Conservation (phyloP, 2,797 vertebrate species). For the Morelia viridis region DNA sequence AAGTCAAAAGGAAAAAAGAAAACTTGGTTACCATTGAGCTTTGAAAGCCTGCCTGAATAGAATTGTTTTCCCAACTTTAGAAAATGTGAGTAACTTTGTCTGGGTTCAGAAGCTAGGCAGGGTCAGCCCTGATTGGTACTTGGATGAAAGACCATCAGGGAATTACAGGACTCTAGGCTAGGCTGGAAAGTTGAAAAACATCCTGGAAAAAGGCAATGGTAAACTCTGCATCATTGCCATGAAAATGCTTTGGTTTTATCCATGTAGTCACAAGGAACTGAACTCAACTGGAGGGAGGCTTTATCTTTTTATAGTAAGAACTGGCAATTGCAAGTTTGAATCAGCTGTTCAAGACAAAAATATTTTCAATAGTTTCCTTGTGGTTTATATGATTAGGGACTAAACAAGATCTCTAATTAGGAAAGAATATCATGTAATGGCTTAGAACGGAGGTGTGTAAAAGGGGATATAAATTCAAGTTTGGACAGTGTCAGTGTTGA, state of each 20-base stretch:
- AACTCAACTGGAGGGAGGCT: neutral
- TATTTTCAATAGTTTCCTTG: neutral
- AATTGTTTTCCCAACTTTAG: neutral
- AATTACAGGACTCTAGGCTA: neutral
- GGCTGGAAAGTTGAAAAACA: neutral
- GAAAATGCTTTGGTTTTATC: neutral
- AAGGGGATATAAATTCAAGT: neutral
- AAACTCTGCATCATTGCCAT: neutral
- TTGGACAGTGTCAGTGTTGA: neutral
- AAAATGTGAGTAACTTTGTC: neutral
- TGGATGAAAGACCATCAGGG: neutral
- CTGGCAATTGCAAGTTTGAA: neutral
- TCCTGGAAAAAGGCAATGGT: neutral
- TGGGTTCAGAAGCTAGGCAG: neutral
- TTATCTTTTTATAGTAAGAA: neutral
- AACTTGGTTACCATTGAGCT: neutral
- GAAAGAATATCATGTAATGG: neutral
- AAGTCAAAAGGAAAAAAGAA: neutral
- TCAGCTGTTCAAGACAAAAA: neutral
- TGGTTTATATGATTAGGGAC: neutral
- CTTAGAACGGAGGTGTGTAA: neutral
- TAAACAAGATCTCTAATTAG: neutral
- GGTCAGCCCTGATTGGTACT: neutral
- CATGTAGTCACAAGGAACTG: neutral
- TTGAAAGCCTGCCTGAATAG: neutral